These are phyloP conservation scores for Amazona guildingii DNA, from an alignment of 2,113 vertebrate species.

Conservation along the genomic window DNA sequence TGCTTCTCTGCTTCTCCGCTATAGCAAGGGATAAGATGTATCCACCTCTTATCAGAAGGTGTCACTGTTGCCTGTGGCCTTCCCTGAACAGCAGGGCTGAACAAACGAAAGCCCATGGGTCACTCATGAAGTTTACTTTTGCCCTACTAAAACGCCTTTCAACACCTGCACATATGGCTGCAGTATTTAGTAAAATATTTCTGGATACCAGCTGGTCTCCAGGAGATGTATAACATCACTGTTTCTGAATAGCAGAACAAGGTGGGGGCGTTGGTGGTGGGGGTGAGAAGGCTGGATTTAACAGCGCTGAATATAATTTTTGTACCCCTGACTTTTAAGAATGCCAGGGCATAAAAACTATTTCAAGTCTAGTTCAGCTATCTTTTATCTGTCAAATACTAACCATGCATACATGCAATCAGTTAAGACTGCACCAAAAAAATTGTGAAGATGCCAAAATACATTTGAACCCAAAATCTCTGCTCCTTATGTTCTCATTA, in stretches of 20 bases:
- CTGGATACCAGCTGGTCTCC: background rate
- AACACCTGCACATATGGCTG: background rate
- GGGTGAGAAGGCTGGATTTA: background rate
- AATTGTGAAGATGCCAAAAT: background rate
- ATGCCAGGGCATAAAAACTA: background rate
- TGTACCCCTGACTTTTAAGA: background rate
- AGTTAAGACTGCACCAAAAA: background rate
- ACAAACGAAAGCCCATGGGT: background rate
- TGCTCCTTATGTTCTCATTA: background rate
- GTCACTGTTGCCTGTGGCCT: conserved; percentile 40
- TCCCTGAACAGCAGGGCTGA: background rate
- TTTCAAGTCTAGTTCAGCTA: background rate
- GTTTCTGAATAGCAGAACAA: background rate
- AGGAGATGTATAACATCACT: background rate
- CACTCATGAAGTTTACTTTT: background rate
- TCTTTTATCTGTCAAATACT: background rate
- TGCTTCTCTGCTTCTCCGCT: background rate
- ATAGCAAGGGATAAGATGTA: background rate
- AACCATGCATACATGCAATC: background rate
- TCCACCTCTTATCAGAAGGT: conserved; percentile 3
- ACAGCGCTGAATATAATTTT: background rate
- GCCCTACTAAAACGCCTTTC: background rate
- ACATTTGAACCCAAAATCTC: background rate
- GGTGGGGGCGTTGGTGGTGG: background rate
- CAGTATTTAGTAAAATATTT: background rate